phyloP scores from a whole-genome alignment of 2,113 vertebrate species.

The Plotosus lineatus region DNA sequence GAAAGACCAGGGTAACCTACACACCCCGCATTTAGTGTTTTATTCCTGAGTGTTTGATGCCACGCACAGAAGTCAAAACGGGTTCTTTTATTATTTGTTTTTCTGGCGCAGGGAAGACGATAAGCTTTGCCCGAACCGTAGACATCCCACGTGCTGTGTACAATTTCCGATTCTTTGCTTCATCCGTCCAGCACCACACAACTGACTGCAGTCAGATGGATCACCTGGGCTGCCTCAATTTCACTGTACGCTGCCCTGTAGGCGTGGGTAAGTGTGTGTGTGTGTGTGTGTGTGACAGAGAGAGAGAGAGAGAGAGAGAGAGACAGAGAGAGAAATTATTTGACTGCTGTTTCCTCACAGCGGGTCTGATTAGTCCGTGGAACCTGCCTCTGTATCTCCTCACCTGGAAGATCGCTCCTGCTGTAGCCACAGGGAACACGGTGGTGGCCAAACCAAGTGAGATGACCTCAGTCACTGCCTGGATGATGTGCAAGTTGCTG shows the following conservation, averaged over 20 bases:
- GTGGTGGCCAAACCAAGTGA: constrained; percentile 97
- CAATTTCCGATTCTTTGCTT: constrained; percentile 95
- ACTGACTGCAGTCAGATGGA: constrained; percentile 86
- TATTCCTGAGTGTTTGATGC: not conserved
- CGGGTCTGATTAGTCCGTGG: constrained; percentile 96
- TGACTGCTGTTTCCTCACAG: constrained; percentile 62
- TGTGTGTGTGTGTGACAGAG: constrained; percentile 64
- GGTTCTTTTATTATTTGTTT: no score
- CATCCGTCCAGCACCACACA: constrained; percentile 85
- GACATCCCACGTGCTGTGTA: constrained; percentile 86
- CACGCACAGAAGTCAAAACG: not conserved
- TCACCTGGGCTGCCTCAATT: constrained; percentile 82
- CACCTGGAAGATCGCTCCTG: constrained; percentile 97
- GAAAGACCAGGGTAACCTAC: constrained; percentile 86
- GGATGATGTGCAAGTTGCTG: constrained; percentile 95
- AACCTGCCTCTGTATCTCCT: constrained; percentile 93
- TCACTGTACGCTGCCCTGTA: constrained; percentile 83
- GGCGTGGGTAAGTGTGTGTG: constrained; percentile 82
- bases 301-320: constrained; percentile 67
- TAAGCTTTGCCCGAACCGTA: constrained; percentile 80
- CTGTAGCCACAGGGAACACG: constrained; percentile 88
- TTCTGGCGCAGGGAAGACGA: constrained; percentile 82
- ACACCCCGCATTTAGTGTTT: not conserved
- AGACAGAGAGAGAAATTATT: not conserved
- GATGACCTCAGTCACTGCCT: constrained; percentile 94